Percentiles rank a stretch among this genome's conserved stretches.
Conservation (phyloP, 1,140 invertebrate genomes). For the Myzus persicae region DNA sequence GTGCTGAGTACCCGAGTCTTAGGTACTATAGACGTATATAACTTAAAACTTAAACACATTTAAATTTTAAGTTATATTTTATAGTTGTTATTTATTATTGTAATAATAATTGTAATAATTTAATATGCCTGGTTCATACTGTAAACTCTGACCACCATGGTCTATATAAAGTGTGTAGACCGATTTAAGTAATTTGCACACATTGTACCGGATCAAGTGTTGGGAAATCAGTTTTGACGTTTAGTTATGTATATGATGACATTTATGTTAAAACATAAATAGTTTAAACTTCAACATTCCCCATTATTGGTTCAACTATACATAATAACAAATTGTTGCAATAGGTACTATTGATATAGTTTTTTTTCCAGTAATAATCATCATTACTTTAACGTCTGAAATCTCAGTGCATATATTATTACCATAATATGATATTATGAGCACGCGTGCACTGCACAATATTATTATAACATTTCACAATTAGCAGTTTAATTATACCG, state of each 20-base stretch:
- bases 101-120: too few species aligned
- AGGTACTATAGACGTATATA: too few species aligned
- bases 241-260: not conserved
- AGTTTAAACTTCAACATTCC: not conserved
- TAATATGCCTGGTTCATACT: not conserved
- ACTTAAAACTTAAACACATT: too few species aligned
- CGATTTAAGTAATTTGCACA: not conserved
- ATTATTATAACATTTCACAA: not conserved
- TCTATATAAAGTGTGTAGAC: not conserved
- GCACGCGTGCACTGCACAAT: not conserved
- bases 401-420: not conserved
- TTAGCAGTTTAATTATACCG: constrained; percentile 11
- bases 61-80: too few species aligned
- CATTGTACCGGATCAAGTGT: not conserved
- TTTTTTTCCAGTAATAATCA: not conserved
- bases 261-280: not conserved
- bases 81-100: not conserved
- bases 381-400: not conserved
- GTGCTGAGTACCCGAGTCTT: too few species aligned
- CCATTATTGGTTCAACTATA: not conserved
- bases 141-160: not conserved
- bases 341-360: not conserved
- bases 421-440: not conserved
- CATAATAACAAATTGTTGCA: not conserved
- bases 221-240: not conserved